phyloP scores from a whole-genome alignment of 64 coral and sea anemone genomes.

The Trachythela sp. region DNA sequence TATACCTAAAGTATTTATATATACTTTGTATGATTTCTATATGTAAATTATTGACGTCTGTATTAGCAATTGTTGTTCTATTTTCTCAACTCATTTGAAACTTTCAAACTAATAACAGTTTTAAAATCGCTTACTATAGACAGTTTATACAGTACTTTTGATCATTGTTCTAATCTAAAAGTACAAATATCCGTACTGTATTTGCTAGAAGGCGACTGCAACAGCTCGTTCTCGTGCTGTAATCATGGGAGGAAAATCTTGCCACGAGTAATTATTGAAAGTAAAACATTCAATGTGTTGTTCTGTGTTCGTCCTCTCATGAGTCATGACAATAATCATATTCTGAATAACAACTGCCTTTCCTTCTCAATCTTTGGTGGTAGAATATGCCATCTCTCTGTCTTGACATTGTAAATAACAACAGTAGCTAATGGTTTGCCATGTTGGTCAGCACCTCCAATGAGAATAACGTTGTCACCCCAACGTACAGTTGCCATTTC shows the following conservation, averaged over 20 bases:
- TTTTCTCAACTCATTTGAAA: no score
- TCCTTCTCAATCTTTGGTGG: background rate
- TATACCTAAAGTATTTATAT: no score
- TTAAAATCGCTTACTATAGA: no score
- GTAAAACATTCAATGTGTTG: background rate
- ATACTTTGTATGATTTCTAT: no score
- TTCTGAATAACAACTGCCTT: background rate
- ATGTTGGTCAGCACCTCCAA: background rate
- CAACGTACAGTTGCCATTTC: background rate
- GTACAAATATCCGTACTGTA: no score
- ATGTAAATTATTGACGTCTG: no score
- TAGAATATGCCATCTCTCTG: background rate
- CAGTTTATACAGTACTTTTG: no score
- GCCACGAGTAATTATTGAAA: background rate
- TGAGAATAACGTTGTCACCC: background rate
- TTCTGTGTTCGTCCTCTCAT: background rate
- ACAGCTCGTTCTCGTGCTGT: background rate
- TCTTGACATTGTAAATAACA: background rate
- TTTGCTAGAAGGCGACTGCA: background rate
- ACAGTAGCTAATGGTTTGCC: background rate
- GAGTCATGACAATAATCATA: background rate
- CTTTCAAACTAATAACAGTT: no score
- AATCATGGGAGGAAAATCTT: background rate
- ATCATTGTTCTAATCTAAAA: no score
- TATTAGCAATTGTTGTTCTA: no score